Evolutionary conservation across 2,113 vertebrate genomes (phyloP).

Genomic region (Cyprinodon brontotheroides): DNA sequence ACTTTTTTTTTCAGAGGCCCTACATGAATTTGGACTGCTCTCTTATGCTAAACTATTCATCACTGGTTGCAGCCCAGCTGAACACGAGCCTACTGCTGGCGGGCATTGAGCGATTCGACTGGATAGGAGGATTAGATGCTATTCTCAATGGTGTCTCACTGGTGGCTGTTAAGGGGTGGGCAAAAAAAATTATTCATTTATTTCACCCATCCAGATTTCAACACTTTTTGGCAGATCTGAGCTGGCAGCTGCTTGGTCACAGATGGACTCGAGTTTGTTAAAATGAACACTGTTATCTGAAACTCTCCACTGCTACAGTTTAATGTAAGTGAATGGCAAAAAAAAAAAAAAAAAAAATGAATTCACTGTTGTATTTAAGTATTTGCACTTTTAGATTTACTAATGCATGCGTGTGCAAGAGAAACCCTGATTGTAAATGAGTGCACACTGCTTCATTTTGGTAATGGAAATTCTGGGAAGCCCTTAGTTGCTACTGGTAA

Average conservation of each 20-base stretch:
- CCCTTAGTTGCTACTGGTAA: constrained; percentile 73
- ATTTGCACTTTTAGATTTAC: neutral
- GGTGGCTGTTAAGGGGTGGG: constrained; percentile 34
- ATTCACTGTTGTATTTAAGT: constrained; percentile 7
- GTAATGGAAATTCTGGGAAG: constrained; percentile 76
- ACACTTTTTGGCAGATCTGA: constrained; percentile 29
- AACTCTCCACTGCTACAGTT: constrained; percentile 17
- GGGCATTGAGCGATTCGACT: constrained; percentile 29
- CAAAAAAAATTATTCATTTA: constrained; percentile 54
- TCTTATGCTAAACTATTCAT: constrained; percentile 3
- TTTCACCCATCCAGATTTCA: constrained; percentile 30
- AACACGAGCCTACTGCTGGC: constrained; percentile 6
- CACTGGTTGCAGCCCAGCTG: constrained; percentile 19
- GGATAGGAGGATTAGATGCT: constrained; percentile 45
- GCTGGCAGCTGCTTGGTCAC: constrained; percentile 43
- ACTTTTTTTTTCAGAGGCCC: neutral
- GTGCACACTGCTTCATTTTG: constrained; percentile 63
- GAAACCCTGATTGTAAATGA: constrained; percentile 6
- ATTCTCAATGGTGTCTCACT: constrained; percentile 45
- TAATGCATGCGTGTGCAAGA: neutral
- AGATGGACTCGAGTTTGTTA: constrained; percentile 27
- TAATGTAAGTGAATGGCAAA: neutral
- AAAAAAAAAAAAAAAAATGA: neutral
- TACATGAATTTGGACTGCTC: neutral
- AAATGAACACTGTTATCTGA: constrained; percentile 6